Evolutionary conservation across 1,140 invertebrate species (phyloP).

Genomic region (Euwallacea fornicatus): DNA sequence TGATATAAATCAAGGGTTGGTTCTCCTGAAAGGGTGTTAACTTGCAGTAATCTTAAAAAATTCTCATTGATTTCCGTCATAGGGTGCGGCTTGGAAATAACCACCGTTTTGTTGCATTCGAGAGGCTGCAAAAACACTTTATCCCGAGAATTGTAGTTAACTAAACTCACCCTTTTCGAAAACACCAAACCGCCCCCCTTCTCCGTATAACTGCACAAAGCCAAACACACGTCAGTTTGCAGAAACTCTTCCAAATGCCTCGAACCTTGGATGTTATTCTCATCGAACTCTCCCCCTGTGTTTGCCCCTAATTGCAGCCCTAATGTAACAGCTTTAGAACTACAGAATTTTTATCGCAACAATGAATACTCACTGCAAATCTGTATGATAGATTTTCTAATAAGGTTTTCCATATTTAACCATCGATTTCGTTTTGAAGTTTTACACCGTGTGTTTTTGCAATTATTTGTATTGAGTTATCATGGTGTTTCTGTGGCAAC

Average conservation of each 20-base stretch:
- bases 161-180: constrained; percentile 32
- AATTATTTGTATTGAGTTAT: no score
- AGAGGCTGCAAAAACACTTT: constrained; percentile 10
- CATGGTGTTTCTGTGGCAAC: no score
- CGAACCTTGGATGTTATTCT: constrained; percentile 38
- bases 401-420: not conserved
- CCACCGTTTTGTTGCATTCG: constrained; percentile 18
- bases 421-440: not conserved
- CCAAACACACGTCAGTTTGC: constrained; percentile 35
- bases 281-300: constrained; percentile 40
- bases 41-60: constrained; percentile 32
- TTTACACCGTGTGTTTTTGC: not conserved
- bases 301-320: constrained; percentile 42
- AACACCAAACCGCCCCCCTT: constrained; percentile 28
- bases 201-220: constrained; percentile 40
- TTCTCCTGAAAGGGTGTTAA: constrained; percentile 46
- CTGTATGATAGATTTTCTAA: not conserved
- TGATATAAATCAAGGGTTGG: constrained; percentile 49
- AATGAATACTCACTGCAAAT: constrained; percentile 7
- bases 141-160: not conserved
- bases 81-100: constrained; percentile 19
- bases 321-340: not conserved
- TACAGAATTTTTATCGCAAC: not conserved
- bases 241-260: constrained; percentile 41
- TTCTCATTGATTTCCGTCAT: constrained; percentile 4